phyloP scores from a whole-genome alignment of 2,113 vertebrate species.

The Rhinoptilus africanus region DNA sequence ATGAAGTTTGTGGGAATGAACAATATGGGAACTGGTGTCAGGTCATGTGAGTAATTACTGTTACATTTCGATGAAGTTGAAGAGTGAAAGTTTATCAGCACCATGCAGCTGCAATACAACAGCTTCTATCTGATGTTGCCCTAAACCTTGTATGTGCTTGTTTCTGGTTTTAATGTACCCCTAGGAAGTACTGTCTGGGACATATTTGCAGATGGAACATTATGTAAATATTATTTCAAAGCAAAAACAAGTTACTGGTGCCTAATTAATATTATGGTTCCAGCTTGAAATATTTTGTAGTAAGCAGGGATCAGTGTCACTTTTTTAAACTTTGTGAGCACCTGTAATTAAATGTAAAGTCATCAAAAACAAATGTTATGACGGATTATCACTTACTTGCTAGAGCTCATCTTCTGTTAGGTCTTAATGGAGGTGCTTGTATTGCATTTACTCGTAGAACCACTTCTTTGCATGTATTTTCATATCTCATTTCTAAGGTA shows the following conservation, averaged over 20 bases:
- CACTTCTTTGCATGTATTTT: background rate
- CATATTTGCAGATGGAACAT: background rate
- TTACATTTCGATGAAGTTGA: background rate
- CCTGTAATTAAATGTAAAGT: background rate
- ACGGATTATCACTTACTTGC: background rate
- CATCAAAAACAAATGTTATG: background rate
- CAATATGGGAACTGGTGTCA: background rate
- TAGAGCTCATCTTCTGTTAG: background rate
- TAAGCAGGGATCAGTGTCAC: background rate
- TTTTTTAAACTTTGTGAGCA: background rate
- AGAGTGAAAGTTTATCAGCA: background rate
- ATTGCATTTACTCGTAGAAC: background rate
- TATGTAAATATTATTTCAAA: constrained; percentile 15
- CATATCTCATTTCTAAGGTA: background rate
- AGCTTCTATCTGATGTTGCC: background rate
- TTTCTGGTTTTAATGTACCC: background rate
- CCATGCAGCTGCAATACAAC: background rate
- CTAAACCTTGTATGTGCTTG: background rate
- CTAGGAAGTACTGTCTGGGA: background rate
- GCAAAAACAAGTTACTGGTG: background rate
- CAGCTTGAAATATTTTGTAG: background rate
- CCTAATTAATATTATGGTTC: background rate
- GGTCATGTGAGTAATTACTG: background rate
- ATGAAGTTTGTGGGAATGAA: background rate
- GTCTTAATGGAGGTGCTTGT: background rate